Evolutionary conservation across 2,797 vertebrate genomes (phyloP).

Genomic region (Poliocrania exsul): DNA sequence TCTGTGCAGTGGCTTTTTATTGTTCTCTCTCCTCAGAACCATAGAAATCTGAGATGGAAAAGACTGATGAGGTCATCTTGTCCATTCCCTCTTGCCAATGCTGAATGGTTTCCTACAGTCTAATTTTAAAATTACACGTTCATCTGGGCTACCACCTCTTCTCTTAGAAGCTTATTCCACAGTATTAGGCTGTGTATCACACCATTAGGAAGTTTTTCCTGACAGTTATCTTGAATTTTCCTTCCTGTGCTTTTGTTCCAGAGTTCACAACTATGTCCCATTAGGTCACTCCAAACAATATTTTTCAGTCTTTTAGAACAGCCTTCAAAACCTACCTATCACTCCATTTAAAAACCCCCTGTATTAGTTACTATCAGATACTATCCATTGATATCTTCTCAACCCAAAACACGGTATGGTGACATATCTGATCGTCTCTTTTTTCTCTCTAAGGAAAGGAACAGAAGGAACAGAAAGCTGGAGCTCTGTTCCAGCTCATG

Average conservation of each 20-base stretch:
- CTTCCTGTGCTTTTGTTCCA: conserved; percentile 27
- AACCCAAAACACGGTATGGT: not conserved
- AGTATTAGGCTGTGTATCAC: conserved; percentile 16
- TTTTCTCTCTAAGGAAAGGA: not conserved
- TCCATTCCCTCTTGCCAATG: conserved; percentile 22
- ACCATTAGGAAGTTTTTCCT: conserved; percentile 43
- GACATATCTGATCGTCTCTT: not conserved
- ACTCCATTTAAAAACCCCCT: not conserved
- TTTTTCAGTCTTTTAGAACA: not conserved
- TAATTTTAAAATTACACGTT: conserved; percentile 65
- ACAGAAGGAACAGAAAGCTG: not conserved
- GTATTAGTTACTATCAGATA: not conserved
- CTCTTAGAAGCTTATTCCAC: conserved; percentile 50
- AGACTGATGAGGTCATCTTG: conserved; percentile 55
- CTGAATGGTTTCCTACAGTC: conserved; percentile 51
- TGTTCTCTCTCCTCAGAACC: conserved; percentile 44
- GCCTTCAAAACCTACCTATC: not conserved
- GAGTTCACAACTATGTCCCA: not conserved
- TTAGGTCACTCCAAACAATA: not conserved
- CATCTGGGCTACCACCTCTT: conserved; percentile 27
- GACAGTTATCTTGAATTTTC: conserved; percentile 44
- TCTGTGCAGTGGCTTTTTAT: conserved; percentile 41
- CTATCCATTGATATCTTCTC: not conserved
- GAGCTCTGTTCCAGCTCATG: not conserved
- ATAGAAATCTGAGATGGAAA: conserved; percentile 61